phyloP scores from a whole-genome alignment of 2,888 invertebrate species.

The Pollenia labialis region DNA sequence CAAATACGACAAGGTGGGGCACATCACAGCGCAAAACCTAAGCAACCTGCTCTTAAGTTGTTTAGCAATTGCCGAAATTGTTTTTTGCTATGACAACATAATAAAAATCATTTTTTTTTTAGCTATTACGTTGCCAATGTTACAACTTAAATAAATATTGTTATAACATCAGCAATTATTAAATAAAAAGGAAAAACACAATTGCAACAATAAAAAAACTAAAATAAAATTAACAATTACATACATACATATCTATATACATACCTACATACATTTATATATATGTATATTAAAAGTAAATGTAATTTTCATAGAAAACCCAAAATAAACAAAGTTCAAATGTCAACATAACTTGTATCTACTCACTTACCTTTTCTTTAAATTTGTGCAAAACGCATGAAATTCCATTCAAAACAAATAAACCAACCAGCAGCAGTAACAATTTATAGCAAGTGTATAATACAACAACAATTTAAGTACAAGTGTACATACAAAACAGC shows the following conservation, averaged over 20 bases:
- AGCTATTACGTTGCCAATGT: slow-evolving; percentile 53
- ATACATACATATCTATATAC: too few relatives aligned
- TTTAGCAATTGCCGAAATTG: slow-evolving; percentile 13
- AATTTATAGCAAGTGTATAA: slow-evolving; percentile 48
- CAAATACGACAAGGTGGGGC: slow-evolving; percentile 7
- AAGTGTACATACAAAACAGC: neutral
- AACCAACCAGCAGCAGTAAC: slow-evolving; percentile 27
- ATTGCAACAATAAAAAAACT: slow-evolving; percentile 31
- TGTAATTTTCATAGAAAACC: slow-evolving; percentile 24
- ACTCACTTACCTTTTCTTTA: slow-evolving; percentile 59
- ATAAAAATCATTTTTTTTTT: slow-evolving; percentile 24
- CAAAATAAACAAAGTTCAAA: slow-evolving; percentile 66
- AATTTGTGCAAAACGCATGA: slow-evolving; percentile 68
- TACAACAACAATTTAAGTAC: slow-evolving; percentile 27
- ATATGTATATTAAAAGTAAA: slow-evolving; percentile 9
- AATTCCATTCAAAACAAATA: slow-evolving; percentile 66
- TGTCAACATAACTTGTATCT: slow-evolving; percentile 56
- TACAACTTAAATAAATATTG: slow-evolving; percentile 15
- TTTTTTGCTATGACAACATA: slow-evolving; percentile 33
- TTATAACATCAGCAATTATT: neutral
- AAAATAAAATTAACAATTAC: neutral
- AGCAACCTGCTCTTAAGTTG: neutral
- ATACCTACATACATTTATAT: too few relatives aligned
- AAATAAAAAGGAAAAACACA: slow-evolving; percentile 17
- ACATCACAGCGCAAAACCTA: neutral